These are phyloP conservation scores for Ennomos fuscantarius DNA, from an alignment of 2,888 invertebrate species.

Conservation along the genomic window DNA sequence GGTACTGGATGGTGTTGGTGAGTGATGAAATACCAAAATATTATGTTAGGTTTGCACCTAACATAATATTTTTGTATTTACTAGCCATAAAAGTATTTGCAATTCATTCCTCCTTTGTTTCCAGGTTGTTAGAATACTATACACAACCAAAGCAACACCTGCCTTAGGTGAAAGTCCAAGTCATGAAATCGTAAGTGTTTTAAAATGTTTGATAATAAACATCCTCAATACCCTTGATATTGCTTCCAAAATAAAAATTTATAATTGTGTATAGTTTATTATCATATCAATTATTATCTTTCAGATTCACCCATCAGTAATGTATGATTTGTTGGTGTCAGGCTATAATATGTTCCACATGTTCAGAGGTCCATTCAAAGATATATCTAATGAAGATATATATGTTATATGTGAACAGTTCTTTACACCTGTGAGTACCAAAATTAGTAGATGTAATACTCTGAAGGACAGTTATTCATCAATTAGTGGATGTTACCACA, in stretches of 20 bases:
- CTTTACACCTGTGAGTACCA: conserved; percentile 88
- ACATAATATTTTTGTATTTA: no score
- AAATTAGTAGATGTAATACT: background rate
- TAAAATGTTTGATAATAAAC: no score
- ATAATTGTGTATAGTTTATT: conserved; percentile 1
- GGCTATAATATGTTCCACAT: conserved; percentile 94
- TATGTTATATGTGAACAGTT: conserved; percentile 91
- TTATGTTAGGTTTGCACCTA: no score
- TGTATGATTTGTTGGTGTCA: conserved; percentile 71
- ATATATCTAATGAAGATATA: conserved; percentile 86
- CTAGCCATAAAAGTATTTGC: no score
- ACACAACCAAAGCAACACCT: conserved; percentile 87
- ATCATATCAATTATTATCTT: conserved; percentile 35
- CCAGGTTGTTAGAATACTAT: conserved; percentile 91
- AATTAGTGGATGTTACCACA: no score
- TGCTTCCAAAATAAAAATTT: no score
- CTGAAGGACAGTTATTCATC: no score
- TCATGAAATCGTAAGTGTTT: conserved; percentile 87
- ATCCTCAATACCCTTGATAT: no score
- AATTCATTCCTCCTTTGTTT: conserved; percentile 38
- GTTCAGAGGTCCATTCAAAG: conserved; percentile 91
- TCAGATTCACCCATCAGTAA: conserved; percentile 75
- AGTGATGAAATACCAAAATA: conserved; percentile 42
- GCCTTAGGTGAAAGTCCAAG: conserved; percentile 92
- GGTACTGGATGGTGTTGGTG: conserved; percentile 97